Evolutionary conservation across 1,140 invertebrate genomes (phyloP).

Genomic region (Drosophila pachea): DNA sequence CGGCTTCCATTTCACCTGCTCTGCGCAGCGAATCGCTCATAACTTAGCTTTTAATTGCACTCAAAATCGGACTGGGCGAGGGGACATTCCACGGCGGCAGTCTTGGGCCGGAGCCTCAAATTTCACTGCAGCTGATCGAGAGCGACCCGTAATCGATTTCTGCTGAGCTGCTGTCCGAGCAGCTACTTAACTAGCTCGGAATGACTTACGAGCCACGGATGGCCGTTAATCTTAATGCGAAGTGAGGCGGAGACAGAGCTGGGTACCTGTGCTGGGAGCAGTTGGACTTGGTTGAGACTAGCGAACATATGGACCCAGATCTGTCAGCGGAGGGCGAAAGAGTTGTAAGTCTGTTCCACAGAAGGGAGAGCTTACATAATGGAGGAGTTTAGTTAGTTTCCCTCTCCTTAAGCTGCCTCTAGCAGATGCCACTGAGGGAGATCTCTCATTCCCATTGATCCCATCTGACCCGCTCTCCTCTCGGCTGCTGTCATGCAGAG

Average conservation of each 20-base stretch:
- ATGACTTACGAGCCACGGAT: conserved; percentile 20
- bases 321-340: too few relatives aligned
- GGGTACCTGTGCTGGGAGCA: too few relatives aligned
- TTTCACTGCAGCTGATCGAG: conserved; percentile 29
- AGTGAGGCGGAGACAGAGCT: conserved; percentile 1
- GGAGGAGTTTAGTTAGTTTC: too few relatives aligned
- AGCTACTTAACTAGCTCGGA: conserved; percentile 17
- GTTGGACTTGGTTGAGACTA: too few relatives aligned
- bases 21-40: conserved; percentile 37
- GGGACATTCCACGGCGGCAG: conserved; percentile 53
- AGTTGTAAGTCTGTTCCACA: too few relatives aligned
- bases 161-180: not conserved
- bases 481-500: conserved; percentile 18
- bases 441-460: not conserved
- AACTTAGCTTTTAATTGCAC: conserved; percentile 60
- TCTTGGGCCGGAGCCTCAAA: conserved; percentile 42
- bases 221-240: conserved; percentile 15
- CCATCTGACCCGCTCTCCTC: conserved; percentile 1
- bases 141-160: conserved; percentile 7
- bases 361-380: too few relatives aligned
- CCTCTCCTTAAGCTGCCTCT: too few relatives aligned
- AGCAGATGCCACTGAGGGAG: too few relatives aligned
- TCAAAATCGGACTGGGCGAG: conserved; percentile 25
- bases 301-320: too few relatives aligned
- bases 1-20: conserved; percentile 59